Base-by-base conservation (phyloP, 2,113 vertebrate genomes). In the Notarius quadriscutis region DNA sequence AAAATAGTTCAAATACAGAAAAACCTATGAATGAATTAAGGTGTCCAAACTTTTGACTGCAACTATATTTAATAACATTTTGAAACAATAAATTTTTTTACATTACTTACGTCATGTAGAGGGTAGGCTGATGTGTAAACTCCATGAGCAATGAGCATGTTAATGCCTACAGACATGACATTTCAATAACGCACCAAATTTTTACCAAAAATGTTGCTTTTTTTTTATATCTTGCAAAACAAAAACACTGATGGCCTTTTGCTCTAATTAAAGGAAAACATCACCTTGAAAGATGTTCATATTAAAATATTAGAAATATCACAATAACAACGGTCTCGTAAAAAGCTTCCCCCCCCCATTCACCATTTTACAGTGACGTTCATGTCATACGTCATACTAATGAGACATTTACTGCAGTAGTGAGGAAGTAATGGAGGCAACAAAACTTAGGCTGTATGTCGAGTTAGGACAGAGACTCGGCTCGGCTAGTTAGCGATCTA, bases 121-220 rank as follows among this genome's bases (percentile, higher is more conserved):
- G 98, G 97, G 93, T 97, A 99, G 0, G 96, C 97, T 12, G 97
- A 95, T 0, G 95, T 96, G 92, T 99, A 99, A 88, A 97, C 94
- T 15, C 96, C 96, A 12, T 96, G 97, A 92, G 97, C 98, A 86
- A 99, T 94, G 65, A 99, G 95, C 92, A 97, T 99, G 87, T 96
- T 98, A 92, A 99, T 96, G 80, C 98, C 98, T 99, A 94, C 69
- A 87, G 92, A 95, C 87, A 93, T 88, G 88, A 90, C 22, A 90
- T 30, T 87, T 86, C 22, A 12, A 60, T 93, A 89, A 89, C 4
- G 69, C 78, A 60, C 1, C 67, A 53, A 80, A 53, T 14, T 62
- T 41, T 17, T 69, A 60, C 11, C 12, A 79, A 7, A 55, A 57
- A 57, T 12, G 11, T 9, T 1, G 55, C 0, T 1, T 12, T 25